phyloP scores from a whole-genome alignment of 2,888 invertebrate species.

The Embidobia sp. region DNA sequence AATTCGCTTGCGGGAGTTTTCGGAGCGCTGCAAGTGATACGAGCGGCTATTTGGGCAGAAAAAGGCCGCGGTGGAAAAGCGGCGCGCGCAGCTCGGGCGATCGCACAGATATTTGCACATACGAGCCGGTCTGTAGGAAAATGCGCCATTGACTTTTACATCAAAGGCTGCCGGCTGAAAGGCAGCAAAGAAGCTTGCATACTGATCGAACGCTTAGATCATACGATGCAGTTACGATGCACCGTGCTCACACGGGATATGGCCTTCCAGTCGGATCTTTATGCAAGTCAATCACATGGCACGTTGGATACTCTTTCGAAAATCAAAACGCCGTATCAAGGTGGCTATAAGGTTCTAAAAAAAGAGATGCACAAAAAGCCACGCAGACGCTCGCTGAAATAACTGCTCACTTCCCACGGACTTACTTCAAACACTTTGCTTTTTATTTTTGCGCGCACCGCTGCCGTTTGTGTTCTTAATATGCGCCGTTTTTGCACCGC shows the following conservation, averaged over 20 bases:
- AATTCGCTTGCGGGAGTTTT: constrained; percentile 53
- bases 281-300: constrained; percentile 67
- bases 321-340: constrained; percentile 66
- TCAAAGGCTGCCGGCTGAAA: constrained; percentile 80
- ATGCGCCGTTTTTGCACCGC: constrained; percentile 29
- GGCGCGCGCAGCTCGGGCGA: constrained; percentile 47
- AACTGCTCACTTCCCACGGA: constrained; percentile 52
- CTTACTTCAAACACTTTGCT: constrained; percentile 52
- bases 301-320: constrained; percentile 67
- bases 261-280: constrained; percentile 66
- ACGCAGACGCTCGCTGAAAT: constrained; percentile 53
- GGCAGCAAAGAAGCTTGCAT: constrained; percentile 79
- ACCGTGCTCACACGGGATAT: constrained; percentile 70
- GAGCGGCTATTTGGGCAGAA: constrained; percentile 18
- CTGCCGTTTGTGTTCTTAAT: constrained; percentile 50
- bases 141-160: constrained; percentile 80
- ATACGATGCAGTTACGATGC: constrained; percentile 74
- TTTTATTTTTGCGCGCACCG: constrained; percentile 35
- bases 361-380: constrained; percentile 57
- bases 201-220: constrained; percentile 77
- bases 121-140: constrained; percentile 78
- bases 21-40: constrained; percentile 20
- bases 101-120: constrained; percentile 67
- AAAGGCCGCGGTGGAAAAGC: constrained; percentile 30
- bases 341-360: constrained; percentile 65